Evolutionary conservation across 2,113 vertebrate genomes (phyloP), one percentile per base, ranked within the genome.

Genomic region (Anas platyrhynchos): DNA sequence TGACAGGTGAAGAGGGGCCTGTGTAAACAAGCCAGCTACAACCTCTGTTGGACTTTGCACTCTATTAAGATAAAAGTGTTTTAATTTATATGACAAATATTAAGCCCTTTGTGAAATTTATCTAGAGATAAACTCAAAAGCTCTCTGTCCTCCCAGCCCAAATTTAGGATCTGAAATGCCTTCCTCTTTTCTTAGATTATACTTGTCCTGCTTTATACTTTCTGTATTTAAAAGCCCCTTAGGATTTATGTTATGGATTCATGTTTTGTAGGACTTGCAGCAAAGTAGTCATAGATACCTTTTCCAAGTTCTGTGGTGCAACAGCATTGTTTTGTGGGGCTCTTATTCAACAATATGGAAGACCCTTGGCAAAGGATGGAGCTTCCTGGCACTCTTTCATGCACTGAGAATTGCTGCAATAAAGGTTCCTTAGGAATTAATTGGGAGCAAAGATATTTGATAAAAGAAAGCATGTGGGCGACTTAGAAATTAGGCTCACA

Each of bases 51-150:
- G 76, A 68, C 80, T 91, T 82, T 68, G 32, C 43, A 61, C 88
- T 88, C 86, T 72, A 48, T 88, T 88, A 84, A 92, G 80, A 88
- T 78, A 72, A 81, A 93, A 81, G 13, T 67, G 41, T 77, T 83
- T 63, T n/a, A 54, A 69, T 78, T 71, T 46, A 46, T 36, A 25
- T 62, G 43, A 63, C 84, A 75, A 81, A 67, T 67, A 34, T 43
- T 73, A 73, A 85, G 16, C 6, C 9, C 9, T 79, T 65, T 55
- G 14, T 7, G 27, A 84, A 79, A 76, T 89, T 65, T 85, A 7
- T 54, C 88, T 83, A 67, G 83, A 69, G 44, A 41, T 9, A 56
- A 23, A 32, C 41, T 84, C 34, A 43, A 76, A 83, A 59, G 3
- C 36, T 89, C 18, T 85, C n/a, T 9, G 3, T 89, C 25, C 29